Percentiles rank a stretch among this genome's conserved stretches.
Conservation (phyloP, 1,140 invertebrate genomes). For the Ylistrum balloti region DNA sequence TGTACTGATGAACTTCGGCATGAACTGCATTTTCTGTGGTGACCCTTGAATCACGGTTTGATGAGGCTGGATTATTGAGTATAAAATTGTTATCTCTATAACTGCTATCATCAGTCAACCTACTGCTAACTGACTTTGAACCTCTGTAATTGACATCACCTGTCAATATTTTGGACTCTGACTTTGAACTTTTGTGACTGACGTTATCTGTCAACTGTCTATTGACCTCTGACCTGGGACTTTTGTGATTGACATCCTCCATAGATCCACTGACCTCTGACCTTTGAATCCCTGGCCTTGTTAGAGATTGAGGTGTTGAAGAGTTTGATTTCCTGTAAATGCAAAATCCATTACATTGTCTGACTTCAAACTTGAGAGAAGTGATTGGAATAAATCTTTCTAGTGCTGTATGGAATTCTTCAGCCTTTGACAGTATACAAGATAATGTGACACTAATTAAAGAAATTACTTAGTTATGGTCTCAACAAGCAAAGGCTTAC, state of each 20-base stretch:
- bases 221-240: no score
- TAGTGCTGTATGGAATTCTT: no score
- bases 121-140: not conserved
- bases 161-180: not conserved
- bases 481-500: no score
- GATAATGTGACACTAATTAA: no score
- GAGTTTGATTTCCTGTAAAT: not conserved
- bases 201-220: no score
- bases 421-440: no score
- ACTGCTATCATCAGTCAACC: not conserved
- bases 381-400: no score
- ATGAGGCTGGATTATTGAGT: not conserved
- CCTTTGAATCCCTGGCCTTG: not conserved
- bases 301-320: not conserved
- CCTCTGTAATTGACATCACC: not conserved
- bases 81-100: conserved; percentile 17
- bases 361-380: no score
- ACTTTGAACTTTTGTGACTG: not conserved
- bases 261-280: not conserved
- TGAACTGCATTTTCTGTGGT: not conserved
- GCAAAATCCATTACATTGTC: no score
- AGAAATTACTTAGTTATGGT: no score
- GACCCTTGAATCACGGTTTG: not conserved
- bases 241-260: no score
- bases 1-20: not conserved